phyloP scores from a whole-genome alignment of 2,113 vertebrate genomes.

The Platysteira castanea region DNA sequence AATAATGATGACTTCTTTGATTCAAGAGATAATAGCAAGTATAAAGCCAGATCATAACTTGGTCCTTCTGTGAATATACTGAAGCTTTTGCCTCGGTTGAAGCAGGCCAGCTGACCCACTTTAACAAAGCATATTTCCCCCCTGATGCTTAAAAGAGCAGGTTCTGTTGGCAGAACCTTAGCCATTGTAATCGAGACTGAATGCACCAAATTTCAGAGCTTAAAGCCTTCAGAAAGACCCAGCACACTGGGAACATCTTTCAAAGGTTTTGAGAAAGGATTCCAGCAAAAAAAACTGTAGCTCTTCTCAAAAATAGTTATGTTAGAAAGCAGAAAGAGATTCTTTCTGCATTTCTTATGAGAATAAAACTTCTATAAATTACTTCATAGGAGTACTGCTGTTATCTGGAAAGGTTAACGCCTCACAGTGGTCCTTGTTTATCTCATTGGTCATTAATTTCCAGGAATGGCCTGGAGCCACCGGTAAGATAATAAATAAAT shows the following conservation, averaged over 20 bases:
- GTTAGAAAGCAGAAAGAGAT: background rate
- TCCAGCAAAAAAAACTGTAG: background rate
- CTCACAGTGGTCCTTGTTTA: conserved; percentile 32
- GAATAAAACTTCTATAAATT: background rate
- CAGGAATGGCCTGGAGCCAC: background rate
- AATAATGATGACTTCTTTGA: background rate
- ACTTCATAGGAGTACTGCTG: background rate
- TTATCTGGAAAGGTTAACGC: conserved; percentile 7
- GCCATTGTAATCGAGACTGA: background rate
- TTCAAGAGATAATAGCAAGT: background rate
- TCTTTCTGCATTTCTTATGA: background rate
- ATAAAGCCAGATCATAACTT: background rate
- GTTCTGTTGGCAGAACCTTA: background rate
- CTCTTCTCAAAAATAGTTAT: background rate
- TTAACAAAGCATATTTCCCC: background rate
- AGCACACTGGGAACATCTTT: background rate
- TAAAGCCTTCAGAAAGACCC: background rate
- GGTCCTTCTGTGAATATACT: background rate
- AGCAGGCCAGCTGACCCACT: background rate
- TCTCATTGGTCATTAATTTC: conserved; percentile 49
- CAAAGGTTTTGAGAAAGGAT: background rate
- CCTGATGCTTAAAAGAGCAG: background rate
- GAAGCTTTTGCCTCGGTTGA: background rate
- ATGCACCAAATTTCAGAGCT: background rate
- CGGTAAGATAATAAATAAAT: conserved; percentile 42